Conservation (phyloP, 2,113 vertebrate genomes). For the Oryzias melastigma region DNA sequence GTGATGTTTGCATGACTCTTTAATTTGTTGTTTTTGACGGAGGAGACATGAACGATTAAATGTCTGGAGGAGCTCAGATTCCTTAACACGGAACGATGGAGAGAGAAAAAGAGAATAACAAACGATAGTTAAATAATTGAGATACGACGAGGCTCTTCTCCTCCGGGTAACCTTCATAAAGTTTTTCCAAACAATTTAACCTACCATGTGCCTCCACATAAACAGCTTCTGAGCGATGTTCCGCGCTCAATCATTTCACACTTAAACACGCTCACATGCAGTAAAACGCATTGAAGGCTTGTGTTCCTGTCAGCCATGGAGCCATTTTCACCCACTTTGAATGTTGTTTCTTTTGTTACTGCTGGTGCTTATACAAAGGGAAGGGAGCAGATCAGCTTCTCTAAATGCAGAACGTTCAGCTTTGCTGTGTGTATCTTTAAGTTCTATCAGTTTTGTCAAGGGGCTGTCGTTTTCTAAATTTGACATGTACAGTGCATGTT, state of each 20-base stretch:
- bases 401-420: conserved; percentile 34
- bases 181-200: conserved; percentile 77
- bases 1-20: conserved; percentile 40
- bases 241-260: conserved; percentile 29
- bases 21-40: conserved; percentile 47
- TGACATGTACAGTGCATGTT: conserved; percentile 33
- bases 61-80: conserved; percentile 27
- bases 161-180: conserved; percentile 65
- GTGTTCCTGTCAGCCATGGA: conserved; percentile 16
- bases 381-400: conserved; percentile 26
- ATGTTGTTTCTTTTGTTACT: not conserved
- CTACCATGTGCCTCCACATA: conserved; percentile 49
- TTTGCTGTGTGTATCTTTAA: conserved; percentile 35
- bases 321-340: too few relatives aligned
- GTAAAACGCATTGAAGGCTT: conserved; percentile 49
- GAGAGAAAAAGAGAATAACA: conserved; percentile 63
- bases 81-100: conserved; percentile 30
- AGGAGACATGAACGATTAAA: conserved; percentile 52
- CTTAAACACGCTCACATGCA: conserved; percentile 22
- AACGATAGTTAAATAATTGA: conserved; percentile 67
- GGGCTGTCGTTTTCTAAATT: conserved; percentile 52
- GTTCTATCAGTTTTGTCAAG: conserved; percentile 51
- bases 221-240: conserved; percentile 46
- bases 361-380: conserved; percentile 9
- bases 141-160: conserved; percentile 63